These are phyloP conservation scores for Hemistola chrysoprasaria DNA, from an alignment of 2,888 invertebrate genomes.

Conservation along the genomic window DNA sequence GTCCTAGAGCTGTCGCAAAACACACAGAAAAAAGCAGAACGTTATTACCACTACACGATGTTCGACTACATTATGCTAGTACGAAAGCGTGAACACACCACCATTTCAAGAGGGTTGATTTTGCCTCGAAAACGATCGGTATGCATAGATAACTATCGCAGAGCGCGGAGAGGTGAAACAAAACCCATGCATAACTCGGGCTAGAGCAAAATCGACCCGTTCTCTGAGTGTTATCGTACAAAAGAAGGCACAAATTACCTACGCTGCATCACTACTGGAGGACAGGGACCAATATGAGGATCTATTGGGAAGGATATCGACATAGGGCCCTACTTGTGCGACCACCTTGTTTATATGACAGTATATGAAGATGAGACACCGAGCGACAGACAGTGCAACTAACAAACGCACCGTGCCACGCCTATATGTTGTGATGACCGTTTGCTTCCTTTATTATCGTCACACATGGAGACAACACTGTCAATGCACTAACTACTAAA, in stretches of 20 bases:
- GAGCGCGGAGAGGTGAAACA: constrained; percentile 42
- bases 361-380: constrained; percentile 8
- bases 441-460: constrained; percentile 68
- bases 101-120: constrained; percentile 82
- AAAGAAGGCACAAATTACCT: constrained; percentile 43
- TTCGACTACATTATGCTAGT: constrained; percentile 23
- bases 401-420: constrained; percentile 70
- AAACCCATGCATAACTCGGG: constrained; percentile 76
- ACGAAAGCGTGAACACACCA: constrained; percentile 55
- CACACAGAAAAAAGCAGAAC: constrained; percentile 63
- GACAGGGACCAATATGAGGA: constrained; percentile 18
- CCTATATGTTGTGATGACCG: constrained; percentile 74
- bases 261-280: constrained; percentile 46
- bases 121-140: constrained; percentile 55
- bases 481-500: constrained; percentile 4
- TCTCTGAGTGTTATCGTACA: constrained; percentile 45
- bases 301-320: constrained; percentile 41
- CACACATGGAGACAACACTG: constrained; percentile 64
- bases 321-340: constrained; percentile 67
- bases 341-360: constrained; percentile 48
- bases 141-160: constrained; percentile 37
- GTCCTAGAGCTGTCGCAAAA: constrained; percentile 81
- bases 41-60: constrained; percentile 29
- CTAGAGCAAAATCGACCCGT: constrained; percentile 59
- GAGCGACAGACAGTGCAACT: constrained; percentile 49